Conservation (phyloP, 2,113 vertebrate genomes). For the Callospermophilus lateralis region DNA sequence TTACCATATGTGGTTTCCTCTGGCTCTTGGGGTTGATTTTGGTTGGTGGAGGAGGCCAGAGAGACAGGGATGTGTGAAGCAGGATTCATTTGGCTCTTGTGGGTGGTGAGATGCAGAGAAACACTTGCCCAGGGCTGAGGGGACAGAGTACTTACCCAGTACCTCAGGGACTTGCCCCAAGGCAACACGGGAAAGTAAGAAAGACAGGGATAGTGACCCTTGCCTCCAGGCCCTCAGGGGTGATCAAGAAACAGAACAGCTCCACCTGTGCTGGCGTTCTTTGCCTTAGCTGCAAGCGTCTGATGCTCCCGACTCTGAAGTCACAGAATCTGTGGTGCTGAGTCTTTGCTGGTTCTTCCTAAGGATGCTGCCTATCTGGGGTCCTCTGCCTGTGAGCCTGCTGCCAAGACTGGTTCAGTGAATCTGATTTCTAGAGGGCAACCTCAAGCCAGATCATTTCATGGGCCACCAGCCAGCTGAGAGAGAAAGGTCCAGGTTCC, state of each 20-base stretch:
- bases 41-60: neutral
- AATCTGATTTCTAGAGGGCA: neutral
- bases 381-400: no score
- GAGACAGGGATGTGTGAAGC: neutral
- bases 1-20: neutral
- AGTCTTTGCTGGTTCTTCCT: neutral
- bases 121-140: neutral
- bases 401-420: neutral
- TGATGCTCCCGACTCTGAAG: neutral
- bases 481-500: neutral
- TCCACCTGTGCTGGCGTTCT: no score
- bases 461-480: neutral
- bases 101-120: neutral
- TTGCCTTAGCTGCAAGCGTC: neutral
- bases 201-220: no score
- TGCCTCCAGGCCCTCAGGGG: neutral
- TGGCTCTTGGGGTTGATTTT: neutral
- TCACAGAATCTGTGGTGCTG: neutral
- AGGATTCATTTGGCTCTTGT: neutral
- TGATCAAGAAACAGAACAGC: neutral
- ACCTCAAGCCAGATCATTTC: neutral
- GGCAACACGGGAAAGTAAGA: neutral
- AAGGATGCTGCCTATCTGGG: neutral
- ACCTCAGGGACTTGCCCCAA: neutral
- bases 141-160: no score